These are phyloP conservation scores for Numenius arquata DNA, from an alignment of 2,113 vertebrate species.

Conservation along the genomic window DNA sequence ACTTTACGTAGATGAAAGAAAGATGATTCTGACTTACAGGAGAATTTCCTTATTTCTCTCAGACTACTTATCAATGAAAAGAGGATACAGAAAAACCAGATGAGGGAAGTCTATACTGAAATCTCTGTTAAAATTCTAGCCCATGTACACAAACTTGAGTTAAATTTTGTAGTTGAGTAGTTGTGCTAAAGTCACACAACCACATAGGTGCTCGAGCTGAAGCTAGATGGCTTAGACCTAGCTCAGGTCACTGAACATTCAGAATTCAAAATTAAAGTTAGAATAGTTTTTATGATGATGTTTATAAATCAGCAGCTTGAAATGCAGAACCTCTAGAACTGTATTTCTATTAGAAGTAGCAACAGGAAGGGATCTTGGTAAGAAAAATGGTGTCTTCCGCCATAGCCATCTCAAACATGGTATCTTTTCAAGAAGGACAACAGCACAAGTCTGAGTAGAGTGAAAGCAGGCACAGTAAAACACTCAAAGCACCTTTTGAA, in stretches of 20 bases:
- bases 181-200: neutral
- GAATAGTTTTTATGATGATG: neutral
- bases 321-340: neutral
- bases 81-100: neutral
- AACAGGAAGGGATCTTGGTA: neutral
- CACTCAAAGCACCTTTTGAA: neutral
- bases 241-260: neutral
- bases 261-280: neutral
- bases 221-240: neutral
- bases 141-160: fast-evolving
- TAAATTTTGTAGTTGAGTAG: neutral
- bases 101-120: neutral
- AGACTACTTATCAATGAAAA: neutral
- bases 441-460: neutral
- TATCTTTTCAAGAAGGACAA: neutral
- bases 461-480: neutral
- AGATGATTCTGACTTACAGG: neutral
- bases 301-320: neutral
- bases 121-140: neutral
- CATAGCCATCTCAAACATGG: neutral
- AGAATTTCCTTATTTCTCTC: neutral
- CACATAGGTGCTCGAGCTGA: neutral
- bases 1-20: neutral
- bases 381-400: neutral
- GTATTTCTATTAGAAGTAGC: neutral